Percentiles rank a stretch among this genome's conserved stretches.
Evolutionary conservation across 2,113 vertebrate genomes (phyloP).

Genomic region (Fulmarus glacialis): DNA sequence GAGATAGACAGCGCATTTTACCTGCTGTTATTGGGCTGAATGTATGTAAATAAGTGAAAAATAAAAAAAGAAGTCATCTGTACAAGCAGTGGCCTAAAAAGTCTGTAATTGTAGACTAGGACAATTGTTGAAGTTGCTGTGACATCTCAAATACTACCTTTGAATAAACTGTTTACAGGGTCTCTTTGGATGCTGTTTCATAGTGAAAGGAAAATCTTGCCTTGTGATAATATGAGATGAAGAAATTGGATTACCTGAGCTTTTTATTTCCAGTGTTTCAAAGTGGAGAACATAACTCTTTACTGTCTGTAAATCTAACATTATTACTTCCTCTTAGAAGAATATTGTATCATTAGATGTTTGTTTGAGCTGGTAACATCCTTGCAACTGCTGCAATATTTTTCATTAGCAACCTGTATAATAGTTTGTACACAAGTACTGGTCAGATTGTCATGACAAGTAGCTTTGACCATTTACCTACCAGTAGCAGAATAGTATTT

Average conservation of each 20-base stretch:
- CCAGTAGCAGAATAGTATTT: conserved; percentile 80
- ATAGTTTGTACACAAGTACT: conserved; percentile 81
- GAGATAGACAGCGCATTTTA: conserved; percentile 70
- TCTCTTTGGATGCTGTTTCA: conserved; percentile 65
- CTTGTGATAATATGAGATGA: conserved; percentile 70
- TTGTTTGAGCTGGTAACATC: conserved; percentile 82
- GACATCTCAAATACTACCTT: conserved; percentile 72
- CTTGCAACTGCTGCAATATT: conserved; percentile 77
- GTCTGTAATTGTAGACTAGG: conserved; percentile 71
- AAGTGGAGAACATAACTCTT: conserved; percentile 76
- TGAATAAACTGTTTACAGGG: conserved; percentile 64
- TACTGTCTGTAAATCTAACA: conserved; percentile 83
- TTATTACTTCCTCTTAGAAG: conserved; percentile 82
- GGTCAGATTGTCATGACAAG: conserved; percentile 82
- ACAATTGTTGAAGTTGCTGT: conserved; percentile 72
- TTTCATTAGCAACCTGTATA: conserved; percentile 82
- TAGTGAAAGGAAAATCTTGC: conserved; percentile 69
- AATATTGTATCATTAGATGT: conserved; percentile 85
- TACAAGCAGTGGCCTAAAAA: conserved; percentile 75
- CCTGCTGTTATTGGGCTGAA: conserved; percentile 78
- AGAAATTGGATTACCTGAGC: conserved; percentile 70
- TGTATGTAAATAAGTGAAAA: conserved; percentile 82
- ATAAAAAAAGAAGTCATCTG: conserved; percentile 59
- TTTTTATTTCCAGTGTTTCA: conserved; percentile 78
- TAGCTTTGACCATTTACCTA: conserved; percentile 82